These are phyloP conservation scores for Andrena fulva DNA, from an alignment of 2,888 invertebrate species.

Conservation along the genomic window DNA sequence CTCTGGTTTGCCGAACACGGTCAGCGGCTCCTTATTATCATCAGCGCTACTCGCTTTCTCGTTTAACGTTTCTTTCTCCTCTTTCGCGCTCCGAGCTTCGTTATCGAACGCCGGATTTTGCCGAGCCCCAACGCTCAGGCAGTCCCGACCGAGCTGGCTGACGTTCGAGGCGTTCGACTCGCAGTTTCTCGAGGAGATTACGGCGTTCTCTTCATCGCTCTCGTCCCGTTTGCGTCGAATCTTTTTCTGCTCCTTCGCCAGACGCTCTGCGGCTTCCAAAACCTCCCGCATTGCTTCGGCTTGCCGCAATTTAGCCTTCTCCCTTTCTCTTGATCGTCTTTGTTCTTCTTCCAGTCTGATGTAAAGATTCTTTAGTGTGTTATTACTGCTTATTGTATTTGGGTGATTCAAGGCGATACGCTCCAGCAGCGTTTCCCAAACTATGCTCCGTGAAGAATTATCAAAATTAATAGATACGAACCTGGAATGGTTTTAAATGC, in stretches of 20 bases:
- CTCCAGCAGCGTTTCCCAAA: too few species aligned
- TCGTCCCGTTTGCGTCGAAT: constrained; percentile 72
- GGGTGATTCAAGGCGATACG: too few species aligned
- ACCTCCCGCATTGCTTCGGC: constrained; percentile 92
- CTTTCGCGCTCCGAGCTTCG: background rate
- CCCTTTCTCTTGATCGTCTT: constrained; percentile 88
- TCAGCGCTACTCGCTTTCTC: constrained; percentile 13
- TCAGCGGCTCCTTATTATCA: background rate
- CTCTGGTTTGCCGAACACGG: constrained; percentile 9
- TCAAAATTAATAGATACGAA: too few species aligned
- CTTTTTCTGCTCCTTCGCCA: constrained; percentile 88
- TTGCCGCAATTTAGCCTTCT: constrained; percentile 90
- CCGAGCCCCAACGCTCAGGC: background rate
- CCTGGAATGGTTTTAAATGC: too few species aligned
- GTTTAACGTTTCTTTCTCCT: constrained; percentile 12
- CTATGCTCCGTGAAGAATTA: too few species aligned
- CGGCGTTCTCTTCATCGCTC: constrained; percentile 17
- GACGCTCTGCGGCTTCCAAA: constrained; percentile 89
- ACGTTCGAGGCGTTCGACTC: constrained; percentile 25
- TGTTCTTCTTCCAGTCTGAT: constrained; percentile 89
- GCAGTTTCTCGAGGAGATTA: background rate
- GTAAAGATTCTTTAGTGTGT: background rate
- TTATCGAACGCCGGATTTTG: background rate
- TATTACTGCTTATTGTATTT: too few species aligned
- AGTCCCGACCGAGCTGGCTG: constrained; percentile 15